Conservation (phyloP, 2,888 invertebrate species). For the Drosophila monieri region DNA sequence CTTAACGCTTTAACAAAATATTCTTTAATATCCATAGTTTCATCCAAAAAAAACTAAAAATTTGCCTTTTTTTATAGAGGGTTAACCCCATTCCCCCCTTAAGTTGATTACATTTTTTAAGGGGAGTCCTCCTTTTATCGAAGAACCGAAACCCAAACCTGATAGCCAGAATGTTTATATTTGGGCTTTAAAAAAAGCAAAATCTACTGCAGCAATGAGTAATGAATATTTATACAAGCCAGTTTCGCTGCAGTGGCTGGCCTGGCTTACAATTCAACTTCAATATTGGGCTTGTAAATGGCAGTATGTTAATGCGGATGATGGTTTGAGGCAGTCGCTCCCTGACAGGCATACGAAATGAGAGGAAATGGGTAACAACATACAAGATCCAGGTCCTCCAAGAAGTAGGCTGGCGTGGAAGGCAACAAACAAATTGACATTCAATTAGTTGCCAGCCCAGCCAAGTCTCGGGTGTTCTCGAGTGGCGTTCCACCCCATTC, state of each 20-base stretch:
- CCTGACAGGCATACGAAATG: conserved; percentile 49
- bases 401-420: conserved; percentile 17
- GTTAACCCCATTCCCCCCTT: no score
- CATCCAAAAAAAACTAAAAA: no score
- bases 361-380: conserved; percentile 15
- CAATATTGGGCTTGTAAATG: conserved; percentile 50
- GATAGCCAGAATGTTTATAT: background rate
- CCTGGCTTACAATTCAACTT: conserved; percentile 45
- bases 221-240: conserved; percentile 11
- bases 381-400: background rate
- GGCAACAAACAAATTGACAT: conserved; percentile 55
- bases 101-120: background rate
- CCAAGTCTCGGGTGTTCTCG: conserved; percentile 11
- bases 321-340: conserved; percentile 14
- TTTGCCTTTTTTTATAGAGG: no score
- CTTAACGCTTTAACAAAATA: no score
- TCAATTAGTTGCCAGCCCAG: conserved; percentile 50
- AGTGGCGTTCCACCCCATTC: background rate
- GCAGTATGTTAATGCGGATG: conserved; percentile 34
- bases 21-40: no score
- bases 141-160: background rate
- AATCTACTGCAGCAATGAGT: conserved; percentile 22
- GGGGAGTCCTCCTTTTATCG: conserved; percentile 1
- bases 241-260: conserved; percentile 32
- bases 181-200: background rate